Evolutionary conservation across 2,113 vertebrate species (phyloP).

Genomic region (Tachysurus fulvidraco): DNA sequence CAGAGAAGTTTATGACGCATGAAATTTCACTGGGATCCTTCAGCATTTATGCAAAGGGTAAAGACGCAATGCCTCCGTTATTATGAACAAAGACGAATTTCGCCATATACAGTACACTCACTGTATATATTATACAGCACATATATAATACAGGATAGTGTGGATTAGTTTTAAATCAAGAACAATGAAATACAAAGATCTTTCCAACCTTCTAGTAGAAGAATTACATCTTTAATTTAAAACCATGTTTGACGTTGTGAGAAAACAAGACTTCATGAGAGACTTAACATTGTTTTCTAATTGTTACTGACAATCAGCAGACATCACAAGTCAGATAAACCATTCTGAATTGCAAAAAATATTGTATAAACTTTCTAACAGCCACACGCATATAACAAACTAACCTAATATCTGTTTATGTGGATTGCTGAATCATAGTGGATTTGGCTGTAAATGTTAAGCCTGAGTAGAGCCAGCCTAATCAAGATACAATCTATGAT

Average conservation of each 20-base stretch:
- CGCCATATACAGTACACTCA: slow-evolving; percentile 7
- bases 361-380: not conserved
- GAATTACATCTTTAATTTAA: not conserved
- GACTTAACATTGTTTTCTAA: not conserved
- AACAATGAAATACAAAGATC: not conserved
- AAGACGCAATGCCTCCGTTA: slow-evolving; percentile 34
- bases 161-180: not conserved
- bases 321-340: not conserved
- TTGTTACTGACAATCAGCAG: not conserved
- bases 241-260: not conserved
- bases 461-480: slow-evolving; percentile 28
- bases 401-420: not conserved
- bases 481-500: slow-evolving; percentile 35
- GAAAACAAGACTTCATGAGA: not conserved
- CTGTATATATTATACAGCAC: slow-evolving; percentile 17
- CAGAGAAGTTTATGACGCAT: slow-evolving; percentile 55
- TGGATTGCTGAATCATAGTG: not conserved
- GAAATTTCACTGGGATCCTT: slow-evolving; percentile 51
- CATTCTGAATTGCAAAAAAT: not conserved
- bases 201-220: slow-evolving; percentile 11
- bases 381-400: not conserved
- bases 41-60: slow-evolving; percentile 50
- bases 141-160: slow-evolving; percentile 18
- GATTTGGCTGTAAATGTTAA: not conserved
- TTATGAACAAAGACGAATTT: not conserved